Percentiles rank a stretch among this genome's conserved stretches.
phyloP scores from a whole-genome alignment of 2,113 vertebrate species.

The Romanogobio albipinnatus region DNA sequence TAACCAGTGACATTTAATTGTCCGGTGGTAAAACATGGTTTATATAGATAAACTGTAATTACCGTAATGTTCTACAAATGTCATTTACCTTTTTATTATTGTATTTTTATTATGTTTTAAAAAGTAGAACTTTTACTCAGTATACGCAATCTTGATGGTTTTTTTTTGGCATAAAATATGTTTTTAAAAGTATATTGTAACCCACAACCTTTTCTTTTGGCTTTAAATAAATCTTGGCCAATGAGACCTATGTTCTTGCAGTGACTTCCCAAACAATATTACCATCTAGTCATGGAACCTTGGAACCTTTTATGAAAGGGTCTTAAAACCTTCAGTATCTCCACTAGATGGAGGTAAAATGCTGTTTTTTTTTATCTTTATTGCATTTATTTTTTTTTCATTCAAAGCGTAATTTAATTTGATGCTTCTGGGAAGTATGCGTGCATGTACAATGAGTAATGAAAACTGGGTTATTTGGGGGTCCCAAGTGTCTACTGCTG shows the following conservation, averaged over 20 bases:
- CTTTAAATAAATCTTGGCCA: conserved; percentile 49
- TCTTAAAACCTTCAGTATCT: neutral
- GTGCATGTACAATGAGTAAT: neutral
- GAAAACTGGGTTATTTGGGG: no score
- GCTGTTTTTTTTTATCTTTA: neutral
- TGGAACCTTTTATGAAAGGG: no score
- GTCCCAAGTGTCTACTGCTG: no score
- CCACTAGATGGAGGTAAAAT: neutral
- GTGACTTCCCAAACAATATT: neutral
- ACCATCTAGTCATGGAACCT: neutral
- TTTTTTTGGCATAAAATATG: conserved; percentile 11
- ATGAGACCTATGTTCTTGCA: neutral
- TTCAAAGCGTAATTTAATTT: neutral
- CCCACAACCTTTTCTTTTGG: conserved; percentile 15
- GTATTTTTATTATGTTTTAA: conserved; percentile 37
- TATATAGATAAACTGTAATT: neutral
- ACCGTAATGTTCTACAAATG: conserved; percentile 8
- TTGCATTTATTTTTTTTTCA: no score
- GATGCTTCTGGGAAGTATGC: neutral
- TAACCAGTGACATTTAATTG: neutral
- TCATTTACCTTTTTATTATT: neutral
- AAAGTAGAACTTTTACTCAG: conserved; percentile 18
- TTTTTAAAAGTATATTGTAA: conserved; percentile 37
- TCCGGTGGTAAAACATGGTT: neutral
- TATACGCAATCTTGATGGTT: neutral